Percentiles rank a stretch among this genome's conserved stretches.
phyloP scores from a whole-genome alignment of 2,888 invertebrate species.

The Exocentrus adspersus region DNA sequence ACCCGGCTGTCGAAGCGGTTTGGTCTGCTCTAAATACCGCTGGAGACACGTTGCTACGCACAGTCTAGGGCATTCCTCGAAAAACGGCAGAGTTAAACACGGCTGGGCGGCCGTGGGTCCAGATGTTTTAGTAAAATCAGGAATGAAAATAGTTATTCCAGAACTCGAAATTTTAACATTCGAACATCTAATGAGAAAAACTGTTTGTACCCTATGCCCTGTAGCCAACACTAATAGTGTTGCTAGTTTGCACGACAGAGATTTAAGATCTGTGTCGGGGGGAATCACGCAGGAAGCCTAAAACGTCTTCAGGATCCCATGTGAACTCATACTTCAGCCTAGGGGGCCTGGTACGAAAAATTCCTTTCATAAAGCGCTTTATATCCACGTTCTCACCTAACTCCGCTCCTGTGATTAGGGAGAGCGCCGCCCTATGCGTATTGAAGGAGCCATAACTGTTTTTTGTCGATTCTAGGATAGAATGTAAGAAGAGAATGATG shows the following conservation, averaged over 20 bases:
- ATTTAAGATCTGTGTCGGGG: neutral
- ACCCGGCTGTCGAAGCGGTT: neutral
- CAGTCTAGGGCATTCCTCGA: neutral
- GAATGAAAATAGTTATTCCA: neutral
- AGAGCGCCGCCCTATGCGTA: slow-evolving; percentile 26
- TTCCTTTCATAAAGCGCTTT: neutral
- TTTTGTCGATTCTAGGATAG: neutral
- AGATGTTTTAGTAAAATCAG: neutral
- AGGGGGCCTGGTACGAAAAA: neutral
- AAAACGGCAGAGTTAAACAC: neutral
- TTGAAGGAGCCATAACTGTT: slow-evolving; percentile 22
- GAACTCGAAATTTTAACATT: neutral
- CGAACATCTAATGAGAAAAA: neutral
- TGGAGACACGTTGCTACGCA: neutral
- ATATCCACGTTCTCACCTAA: neutral
- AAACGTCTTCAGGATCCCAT: neutral
- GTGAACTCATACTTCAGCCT: neutral
- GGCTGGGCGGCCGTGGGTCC: neutral
- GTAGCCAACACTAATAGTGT: slow-evolving; percentile 1
- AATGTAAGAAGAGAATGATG: slow-evolving; percentile 24
- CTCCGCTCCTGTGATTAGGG: slow-evolving; percentile 11
- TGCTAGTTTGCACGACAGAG: neutral
- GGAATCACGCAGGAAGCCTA: neutral
- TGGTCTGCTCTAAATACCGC: neutral
- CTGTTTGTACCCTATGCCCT: neutral